Evolutionary conservation across 2,888 invertebrate genomes (phyloP).

Genomic region (Dasysyrphus albostriatus): DNA sequence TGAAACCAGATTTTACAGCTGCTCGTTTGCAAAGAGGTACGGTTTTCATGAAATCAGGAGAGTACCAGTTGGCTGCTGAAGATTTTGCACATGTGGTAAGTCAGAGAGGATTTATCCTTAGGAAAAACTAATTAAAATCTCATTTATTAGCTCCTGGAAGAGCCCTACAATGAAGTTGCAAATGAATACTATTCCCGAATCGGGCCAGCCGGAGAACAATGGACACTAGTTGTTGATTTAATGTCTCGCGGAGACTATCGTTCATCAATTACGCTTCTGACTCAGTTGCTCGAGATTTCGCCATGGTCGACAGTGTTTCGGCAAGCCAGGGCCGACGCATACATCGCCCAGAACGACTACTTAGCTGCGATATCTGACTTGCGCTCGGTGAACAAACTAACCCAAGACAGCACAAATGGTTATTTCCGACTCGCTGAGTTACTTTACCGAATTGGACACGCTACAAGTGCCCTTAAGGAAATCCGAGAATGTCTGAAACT

Average conservation of each 20-base stretch:
- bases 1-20: conserved; percentile 97
- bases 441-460: conserved; percentile 95
- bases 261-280: conserved; percentile 87
- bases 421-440: conserved; percentile 88
- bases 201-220: conserved; percentile 86
- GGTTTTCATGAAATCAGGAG: conserved; percentile 95
- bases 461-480: conserved; percentile 95
- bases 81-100: conserved; percentile 95
- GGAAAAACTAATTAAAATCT: background rate
- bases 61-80: conserved; percentile 91
- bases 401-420: conserved; percentile 95
- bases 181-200: conserved; percentile 88
- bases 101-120: conserved; percentile 76
- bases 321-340: conserved; percentile 93
- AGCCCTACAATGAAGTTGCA: conserved; percentile 92
- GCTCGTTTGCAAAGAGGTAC: conserved; percentile 93
- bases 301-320: conserved; percentile 95
- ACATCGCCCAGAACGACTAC: conserved; percentile 90
- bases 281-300: conserved; percentile 90
- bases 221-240: conserved; percentile 88
- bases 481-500: conserved; percentile 98
- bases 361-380: conserved; percentile 96
- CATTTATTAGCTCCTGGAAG: conserved; percentile 86
- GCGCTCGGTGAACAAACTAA: conserved; percentile 94
- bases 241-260: conserved; percentile 85